Percentiles rank a stretch among this genome's conserved stretches.
Evolutionary conservation across 2,888 invertebrate species (phyloP).

Genomic region (Cheilosia variabilis): DNA sequence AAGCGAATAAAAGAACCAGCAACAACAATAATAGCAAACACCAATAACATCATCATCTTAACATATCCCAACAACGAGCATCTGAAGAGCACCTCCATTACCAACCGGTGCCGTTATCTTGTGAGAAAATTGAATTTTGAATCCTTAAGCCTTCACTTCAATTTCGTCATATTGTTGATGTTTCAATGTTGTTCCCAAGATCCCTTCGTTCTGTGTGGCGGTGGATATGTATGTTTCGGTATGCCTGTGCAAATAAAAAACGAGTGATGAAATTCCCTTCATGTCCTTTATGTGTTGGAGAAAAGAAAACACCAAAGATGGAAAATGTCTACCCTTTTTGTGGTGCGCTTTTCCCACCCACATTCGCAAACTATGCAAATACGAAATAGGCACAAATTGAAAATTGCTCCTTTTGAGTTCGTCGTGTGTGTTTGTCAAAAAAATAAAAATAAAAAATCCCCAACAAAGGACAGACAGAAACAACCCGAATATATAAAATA

Average conservation of each 20-base stretch:
- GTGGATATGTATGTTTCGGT: constrained; percentile 6
- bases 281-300: constrained; percentile 4
- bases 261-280: constrained; percentile 51
- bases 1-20: constrained; percentile 37
- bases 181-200: constrained; percentile 48
- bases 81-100: neutral
- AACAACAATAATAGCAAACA: constrained; percentile 57
- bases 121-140: constrained; percentile 73
- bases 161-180: constrained; percentile 74
- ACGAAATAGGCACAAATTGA: constrained; percentile 69
- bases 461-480: neutral
- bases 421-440: constrained; percentile 11
- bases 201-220: neutral
- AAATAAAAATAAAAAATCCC: neutral
- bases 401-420: constrained; percentile 49
- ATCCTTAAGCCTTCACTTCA: constrained; percentile 74
- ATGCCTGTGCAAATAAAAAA: constrained; percentile 33
- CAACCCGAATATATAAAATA: constrained; percentile 26
- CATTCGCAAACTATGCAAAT: constrained; percentile 64
- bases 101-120: constrained; percentile 33
- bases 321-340: constrained; percentile 26
- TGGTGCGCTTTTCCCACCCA: neutral
- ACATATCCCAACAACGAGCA: constrained; percentile 13
- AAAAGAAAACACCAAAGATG: constrained; percentile 21
- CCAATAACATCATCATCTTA: constrained; percentile 57